Evolutionary conservation across 2,113 vertebrate genomes (phyloP).

Genomic region (Regulus satrapa): DNA sequence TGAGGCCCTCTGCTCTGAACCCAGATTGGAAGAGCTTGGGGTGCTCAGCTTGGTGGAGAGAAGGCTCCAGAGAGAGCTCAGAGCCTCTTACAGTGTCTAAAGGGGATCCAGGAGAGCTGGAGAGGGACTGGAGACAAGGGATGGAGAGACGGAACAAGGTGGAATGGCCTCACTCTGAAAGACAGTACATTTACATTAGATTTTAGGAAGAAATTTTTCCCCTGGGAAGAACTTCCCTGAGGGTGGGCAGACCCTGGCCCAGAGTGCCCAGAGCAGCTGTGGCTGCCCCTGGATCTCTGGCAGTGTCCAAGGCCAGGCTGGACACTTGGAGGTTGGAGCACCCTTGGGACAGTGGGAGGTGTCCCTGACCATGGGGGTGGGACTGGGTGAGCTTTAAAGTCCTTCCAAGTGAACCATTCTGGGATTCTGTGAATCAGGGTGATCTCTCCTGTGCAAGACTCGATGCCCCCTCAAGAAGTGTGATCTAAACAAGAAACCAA

Average conservation of each 20-base stretch:
- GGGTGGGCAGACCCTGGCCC: background rate
- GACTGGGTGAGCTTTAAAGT: background rate
- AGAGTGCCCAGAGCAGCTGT: background rate
- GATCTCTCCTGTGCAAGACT: fast-evolving
- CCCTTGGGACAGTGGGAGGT: background rate
- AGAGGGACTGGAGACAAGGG: background rate
- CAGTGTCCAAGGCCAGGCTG: background rate
- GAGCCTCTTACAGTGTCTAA: background rate
- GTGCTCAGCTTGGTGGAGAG: background rate
- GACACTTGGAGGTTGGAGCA: background rate
- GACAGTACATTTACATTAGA: background rate
- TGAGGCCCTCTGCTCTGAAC: background rate
- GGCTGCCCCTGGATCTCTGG: background rate
- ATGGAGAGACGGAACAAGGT: background rate
- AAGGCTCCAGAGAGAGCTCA: background rate
- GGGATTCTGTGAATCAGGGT: background rate
- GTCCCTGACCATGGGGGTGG: too few species aligned
- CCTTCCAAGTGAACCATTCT: background rate
- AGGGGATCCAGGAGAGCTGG: background rate
- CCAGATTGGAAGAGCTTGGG: background rate
- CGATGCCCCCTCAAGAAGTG: background rate
- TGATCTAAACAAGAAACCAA: background rate
- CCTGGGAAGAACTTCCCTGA: background rate
- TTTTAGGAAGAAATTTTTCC: background rate
- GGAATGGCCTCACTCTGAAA: background rate